phyloP scores from a whole-genome alignment of 2,113 vertebrate species.

The Hirundichthys speculiger region DNA sequence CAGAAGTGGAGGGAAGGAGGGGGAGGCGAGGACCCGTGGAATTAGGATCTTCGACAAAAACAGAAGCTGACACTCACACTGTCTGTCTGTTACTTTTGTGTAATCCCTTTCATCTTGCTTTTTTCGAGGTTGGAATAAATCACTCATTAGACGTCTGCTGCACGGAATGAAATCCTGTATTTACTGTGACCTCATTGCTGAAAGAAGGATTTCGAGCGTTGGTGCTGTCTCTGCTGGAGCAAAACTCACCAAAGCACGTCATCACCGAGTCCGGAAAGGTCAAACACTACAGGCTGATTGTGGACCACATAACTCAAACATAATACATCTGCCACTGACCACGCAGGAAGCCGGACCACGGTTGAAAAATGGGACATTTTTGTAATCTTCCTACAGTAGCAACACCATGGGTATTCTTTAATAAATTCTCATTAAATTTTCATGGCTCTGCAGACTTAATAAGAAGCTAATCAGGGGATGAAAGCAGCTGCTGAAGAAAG shows the following conservation, averaged over 20 bases:
- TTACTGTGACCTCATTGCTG: constrained; percentile 49
- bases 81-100: constrained; percentile 41
- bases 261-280: constrained; percentile 60
- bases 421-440: constrained; percentile 79
- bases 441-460: constrained; percentile 73
- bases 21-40: constrained; percentile 33
- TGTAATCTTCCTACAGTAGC: constrained; percentile 48
- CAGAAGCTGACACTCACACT: constrained; percentile 53
- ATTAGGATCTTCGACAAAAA: constrained; percentile 68
- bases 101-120: constrained; percentile 65
- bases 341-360: constrained; percentile 1
- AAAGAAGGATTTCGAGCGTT: constrained; percentile 6
- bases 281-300: constrained; percentile 44
- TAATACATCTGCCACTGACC: constrained; percentile 19
- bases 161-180: constrained; percentile 26
- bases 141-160: constrained; percentile 30
- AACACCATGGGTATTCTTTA: constrained; percentile 56
- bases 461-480: constrained; percentile 78
- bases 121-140: constrained; percentile 56
- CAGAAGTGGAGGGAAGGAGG: background rate
- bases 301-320: constrained; percentile 4
- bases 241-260: constrained; percentile 59
- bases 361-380: constrained; percentile 44
- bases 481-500: constrained; percentile 80
- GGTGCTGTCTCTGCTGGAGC: constrained; percentile 27